Conservation (phyloP, 2,113 vertebrate genomes). For the Saccopteryx bilineata region DNA sequence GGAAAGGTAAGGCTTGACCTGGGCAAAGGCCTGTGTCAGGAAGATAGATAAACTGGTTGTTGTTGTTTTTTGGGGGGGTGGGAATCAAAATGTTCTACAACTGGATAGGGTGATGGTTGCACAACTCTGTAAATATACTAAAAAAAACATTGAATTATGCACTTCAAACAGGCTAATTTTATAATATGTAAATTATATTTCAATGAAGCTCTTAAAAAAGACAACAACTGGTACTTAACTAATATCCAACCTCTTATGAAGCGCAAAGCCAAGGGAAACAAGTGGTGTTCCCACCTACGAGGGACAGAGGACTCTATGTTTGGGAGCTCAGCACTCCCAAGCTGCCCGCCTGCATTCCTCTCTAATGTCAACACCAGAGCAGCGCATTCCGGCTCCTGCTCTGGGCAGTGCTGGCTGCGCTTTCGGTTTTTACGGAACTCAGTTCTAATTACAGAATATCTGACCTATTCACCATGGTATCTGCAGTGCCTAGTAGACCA, state of each 20-base stretch:
- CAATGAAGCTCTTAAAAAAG: not conserved
- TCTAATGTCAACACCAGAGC: not conserved
- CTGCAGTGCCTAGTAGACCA: not conserved
- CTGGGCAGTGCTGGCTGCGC: not conserved
- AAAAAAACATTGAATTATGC: not conserved
- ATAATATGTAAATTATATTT: not conserved
- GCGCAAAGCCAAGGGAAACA: not conserved
- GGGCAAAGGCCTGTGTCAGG: not conserved
- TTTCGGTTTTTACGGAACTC: not conserved
- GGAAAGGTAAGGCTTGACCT: not conserved
- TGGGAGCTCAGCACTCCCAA: too few species aligned
- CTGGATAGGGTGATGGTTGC: not conserved
- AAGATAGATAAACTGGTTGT: not conserved
- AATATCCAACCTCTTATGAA: not conserved
- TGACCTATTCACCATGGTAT: not conserved
- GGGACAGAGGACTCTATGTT: not conserved
- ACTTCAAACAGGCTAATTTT: not conserved
- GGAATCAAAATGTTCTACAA: not conserved
- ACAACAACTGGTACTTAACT: not conserved
- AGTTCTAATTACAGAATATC: not conserved
- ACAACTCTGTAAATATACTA: not conserved
- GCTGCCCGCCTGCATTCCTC: not conserved
- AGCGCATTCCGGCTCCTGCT: not conserved
- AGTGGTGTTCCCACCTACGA: not conserved
- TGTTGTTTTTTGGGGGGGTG: not conserved